Evolutionary conservation across 2,888 invertebrate genomes (phyloP), one percentile per base, ranked within the genome.

Genomic region (Tinea trinotella): DNA sequence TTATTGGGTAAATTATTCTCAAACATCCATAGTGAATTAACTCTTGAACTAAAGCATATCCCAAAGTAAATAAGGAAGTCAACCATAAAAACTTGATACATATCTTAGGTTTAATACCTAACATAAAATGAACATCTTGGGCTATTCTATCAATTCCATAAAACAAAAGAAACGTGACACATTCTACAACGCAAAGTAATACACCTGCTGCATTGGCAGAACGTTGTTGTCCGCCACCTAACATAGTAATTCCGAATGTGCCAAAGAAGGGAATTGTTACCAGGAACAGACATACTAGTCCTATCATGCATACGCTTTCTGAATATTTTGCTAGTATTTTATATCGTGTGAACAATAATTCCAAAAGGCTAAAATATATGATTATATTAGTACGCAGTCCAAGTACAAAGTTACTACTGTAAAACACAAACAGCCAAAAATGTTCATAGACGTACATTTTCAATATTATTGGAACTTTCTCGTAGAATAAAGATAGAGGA

Each of bases 61-160:
- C 22, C 5, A 77, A 58, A 2, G 72, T 24, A 0, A 62, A 17
- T 15, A 57, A 59, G 0, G 75, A 67, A 1, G 63, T 9, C 0
- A 73, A 2, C 79, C 80, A 84, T 4, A 63, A 58, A 0, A 67
- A 13, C 60, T 75, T 80, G 60, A 82, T 71, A 22, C 56, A 72
- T 12, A 57, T 61, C 15, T 66, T 70, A 1, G 83, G 78, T 20
- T 70, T 71, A 5, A 79, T 64, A 0, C 85, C 86, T 54, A 78
- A 68, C 82, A 86, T 84, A 54, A 86, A 86, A 60, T 85, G 84
- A 7, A 85, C 68, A 53, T 86, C 84, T 64, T 85, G 85, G 0
- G 70, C 68, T 61, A 86, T 82, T 55, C 59, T 74, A 1, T 70
- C 67, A 9, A 78, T 34, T 0, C 86, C 84, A 50, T 86, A 86